These are phyloP conservation scores for Ascidia mentula DNA, from an alignment of 23 tunicate genomes.

Conservation along the genomic window DNA sequence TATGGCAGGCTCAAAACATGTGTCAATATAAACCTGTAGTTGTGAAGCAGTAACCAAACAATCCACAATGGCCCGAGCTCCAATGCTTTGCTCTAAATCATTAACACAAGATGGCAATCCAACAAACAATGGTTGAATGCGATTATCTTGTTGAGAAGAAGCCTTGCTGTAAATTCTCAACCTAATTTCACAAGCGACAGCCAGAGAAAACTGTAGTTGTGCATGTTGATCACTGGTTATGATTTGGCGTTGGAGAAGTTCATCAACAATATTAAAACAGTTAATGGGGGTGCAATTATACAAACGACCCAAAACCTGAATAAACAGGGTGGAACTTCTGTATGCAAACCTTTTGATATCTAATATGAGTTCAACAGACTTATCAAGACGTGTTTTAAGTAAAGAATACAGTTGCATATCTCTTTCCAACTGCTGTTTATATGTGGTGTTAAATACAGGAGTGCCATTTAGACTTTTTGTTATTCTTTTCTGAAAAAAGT, in stretches of 20 bases:
- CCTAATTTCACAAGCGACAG: neutral
- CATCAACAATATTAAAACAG: constrained; percentile 7
- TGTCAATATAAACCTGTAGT: neutral
- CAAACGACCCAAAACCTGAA: neutral
- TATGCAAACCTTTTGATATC: constrained; percentile 2
- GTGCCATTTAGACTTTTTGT: neutral
- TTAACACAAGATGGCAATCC: neutral
- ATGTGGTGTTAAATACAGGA: neutral
- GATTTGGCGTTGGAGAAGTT: neutral
- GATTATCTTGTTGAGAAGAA: neutral
- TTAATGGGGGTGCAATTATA: neutral
- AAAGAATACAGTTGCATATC: neutral
- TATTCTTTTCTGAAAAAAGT: neutral
- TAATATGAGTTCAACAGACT: neutral
- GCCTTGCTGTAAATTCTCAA: neutral
- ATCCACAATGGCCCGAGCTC: neutral
- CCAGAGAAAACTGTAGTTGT: neutral
- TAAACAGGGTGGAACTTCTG: neutral
- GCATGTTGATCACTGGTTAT: neutral
- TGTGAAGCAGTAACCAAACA: neutral
- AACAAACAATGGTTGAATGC: no score
- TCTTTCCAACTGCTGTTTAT: neutral
- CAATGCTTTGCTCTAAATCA: neutral
- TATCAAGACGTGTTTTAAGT: neutral
- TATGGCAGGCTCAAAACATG: neutral